A percentile compares a stretch with the other conserved stretches of the same genome.
These are phyloP conservation scores for Antheraea mylitta DNA, from an alignment of 1,140 invertebrate genomes.

Conservation along the genomic window DNA sequence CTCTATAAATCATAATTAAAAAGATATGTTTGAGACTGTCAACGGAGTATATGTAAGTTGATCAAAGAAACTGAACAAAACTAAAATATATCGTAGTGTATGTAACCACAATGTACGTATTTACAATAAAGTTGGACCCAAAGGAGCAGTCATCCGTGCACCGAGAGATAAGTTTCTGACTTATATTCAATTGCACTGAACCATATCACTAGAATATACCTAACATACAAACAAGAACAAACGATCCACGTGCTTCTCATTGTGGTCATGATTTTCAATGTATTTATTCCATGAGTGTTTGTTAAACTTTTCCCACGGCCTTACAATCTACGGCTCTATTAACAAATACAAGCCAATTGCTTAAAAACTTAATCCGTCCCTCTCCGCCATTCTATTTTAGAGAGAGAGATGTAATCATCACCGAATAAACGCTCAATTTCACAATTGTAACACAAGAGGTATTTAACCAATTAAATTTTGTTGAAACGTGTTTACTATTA, in stretches of 20 bases:
- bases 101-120: constrained; percentile 7
- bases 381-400: neutral
- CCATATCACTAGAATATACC: neutral
- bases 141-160: neutral
- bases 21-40: neutral
- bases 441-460: constrained; percentile 12
- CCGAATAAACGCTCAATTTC: constrained; percentile 5
- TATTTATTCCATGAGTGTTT: constrained; percentile 44
- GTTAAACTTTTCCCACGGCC: constrained; percentile 43
- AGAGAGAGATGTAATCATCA: constrained; percentile 4
- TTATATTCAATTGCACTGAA: constrained; percentile 13
- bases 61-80: constrained; percentile 12
- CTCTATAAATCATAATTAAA: neutral
- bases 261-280: constrained; percentile 38
- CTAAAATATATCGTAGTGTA: neutral
- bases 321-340: constrained; percentile 29
- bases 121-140: neutral
- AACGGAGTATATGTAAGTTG: constrained; percentile 4
- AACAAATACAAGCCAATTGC: constrained; percentile 2
- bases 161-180: constrained; percentile 10
- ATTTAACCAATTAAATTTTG: neutral
- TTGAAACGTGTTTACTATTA: neutral
- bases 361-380: neutral
- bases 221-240: constrained; percentile 1
- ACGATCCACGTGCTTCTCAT: constrained; percentile 1